Evolutionary conservation across 2,888 invertebrate species (phyloP).

Genomic region (Eilema caniola): DNA sequence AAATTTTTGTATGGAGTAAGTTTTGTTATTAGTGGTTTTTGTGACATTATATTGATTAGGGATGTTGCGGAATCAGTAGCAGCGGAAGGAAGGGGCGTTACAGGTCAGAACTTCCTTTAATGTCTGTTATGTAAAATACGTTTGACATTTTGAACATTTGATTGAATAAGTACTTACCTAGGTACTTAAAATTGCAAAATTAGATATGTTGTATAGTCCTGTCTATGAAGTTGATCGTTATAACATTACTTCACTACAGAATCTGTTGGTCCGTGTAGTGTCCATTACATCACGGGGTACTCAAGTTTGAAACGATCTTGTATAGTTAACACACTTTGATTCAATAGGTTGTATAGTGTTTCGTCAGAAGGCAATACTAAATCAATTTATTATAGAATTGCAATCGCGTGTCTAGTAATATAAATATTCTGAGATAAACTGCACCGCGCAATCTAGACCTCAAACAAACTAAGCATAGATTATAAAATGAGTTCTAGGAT

Average conservation of each 20-base stretch:
- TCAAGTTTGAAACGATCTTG: background rate
- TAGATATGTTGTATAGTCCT: background rate
- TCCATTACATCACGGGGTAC: background rate
- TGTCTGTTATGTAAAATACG: background rate
- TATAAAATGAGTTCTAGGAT: background rate
- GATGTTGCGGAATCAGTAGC: constrained; percentile 2
- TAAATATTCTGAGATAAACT: background rate
- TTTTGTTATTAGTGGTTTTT: background rate
- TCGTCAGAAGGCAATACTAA: background rate
- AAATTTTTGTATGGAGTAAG: background rate
- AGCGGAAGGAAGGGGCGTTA: constrained; percentile 4
- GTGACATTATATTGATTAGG: background rate
- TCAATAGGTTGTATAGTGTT: background rate
- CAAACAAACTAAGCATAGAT: background rate
- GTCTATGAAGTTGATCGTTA: background rate
- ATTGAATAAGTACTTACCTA: background rate
- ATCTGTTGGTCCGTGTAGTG: background rate
- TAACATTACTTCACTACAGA: background rate
- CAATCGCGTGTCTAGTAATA: background rate
- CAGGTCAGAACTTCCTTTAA: background rate
- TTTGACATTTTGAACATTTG: background rate
- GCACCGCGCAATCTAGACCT: background rate
- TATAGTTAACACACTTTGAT: background rate
- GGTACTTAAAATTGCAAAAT: constrained; percentile 2
- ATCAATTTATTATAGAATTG: background rate